Evolutionary conservation across 2,113 vertebrate genomes (phyloP).

Genomic region (Anhinga rufa): DNA sequence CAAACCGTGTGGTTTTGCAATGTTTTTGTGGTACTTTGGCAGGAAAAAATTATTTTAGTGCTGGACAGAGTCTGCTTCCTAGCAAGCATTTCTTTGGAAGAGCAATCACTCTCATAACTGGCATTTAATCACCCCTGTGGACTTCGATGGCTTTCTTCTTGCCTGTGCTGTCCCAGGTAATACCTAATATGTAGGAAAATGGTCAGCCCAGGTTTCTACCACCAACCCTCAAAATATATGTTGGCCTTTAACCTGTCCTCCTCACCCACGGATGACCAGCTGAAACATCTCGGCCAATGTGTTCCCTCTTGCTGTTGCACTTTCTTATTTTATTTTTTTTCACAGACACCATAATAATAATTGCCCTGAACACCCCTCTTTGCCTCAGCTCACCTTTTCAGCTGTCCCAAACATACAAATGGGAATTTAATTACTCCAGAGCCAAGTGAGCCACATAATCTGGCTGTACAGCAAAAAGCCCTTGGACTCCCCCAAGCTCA

Average conservation of each 20-base stretch:
- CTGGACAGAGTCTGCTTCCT: not conserved
- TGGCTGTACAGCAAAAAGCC: not conserved
- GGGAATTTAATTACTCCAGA: not conserved
- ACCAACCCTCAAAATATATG: not conserved
- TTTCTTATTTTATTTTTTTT: not conserved
- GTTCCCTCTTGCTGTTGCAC: not conserved
- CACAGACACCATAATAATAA: not conserved
- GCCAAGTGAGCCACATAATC: not conserved
- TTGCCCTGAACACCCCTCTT: not conserved
- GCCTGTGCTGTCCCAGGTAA: not conserved
- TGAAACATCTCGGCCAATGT: not conserved
- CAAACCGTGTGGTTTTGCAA: not conserved
- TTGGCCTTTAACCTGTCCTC: not conserved
- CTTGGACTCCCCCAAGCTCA: not conserved
- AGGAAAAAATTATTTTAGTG: not conserved
- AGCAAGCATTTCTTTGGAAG: not conserved
- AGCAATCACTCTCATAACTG: not conserved
- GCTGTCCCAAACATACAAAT: not conserved
- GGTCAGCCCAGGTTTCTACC: not conserved
- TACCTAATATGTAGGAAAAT: not conserved
- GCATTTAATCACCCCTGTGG: not conserved
- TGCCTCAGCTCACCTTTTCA: conserved; percentile 20
- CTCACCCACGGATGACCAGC: not conserved
- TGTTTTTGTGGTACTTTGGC: not conserved
- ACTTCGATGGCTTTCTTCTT: not conserved